These are phyloP conservation scores for Boloria selene DNA, from an alignment of 2,888 invertebrate genomes.

Conservation along the genomic window DNA sequence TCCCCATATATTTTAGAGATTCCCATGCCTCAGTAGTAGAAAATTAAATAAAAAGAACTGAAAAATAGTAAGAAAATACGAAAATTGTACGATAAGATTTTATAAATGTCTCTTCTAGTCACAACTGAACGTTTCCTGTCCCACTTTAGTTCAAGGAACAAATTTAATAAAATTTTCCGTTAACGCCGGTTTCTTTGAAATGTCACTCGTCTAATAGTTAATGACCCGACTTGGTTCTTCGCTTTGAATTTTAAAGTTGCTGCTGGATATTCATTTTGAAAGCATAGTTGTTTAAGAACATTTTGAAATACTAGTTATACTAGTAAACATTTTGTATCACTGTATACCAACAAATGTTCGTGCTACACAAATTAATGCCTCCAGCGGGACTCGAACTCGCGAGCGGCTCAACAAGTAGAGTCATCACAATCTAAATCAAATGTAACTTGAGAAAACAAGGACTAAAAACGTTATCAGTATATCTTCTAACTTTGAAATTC, in stretches of 20 bases:
- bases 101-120: conserved; percentile 1
- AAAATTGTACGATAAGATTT: background rate
- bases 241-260: conserved; percentile 12
- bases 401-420: no score
- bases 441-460: no score
- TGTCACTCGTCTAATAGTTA: conserved; percentile 21
- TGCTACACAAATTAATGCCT: no score
- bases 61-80: background rate
- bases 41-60: background rate
- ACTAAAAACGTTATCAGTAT: no score
- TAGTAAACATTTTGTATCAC: no score
- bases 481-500: no score
- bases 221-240: conserved; percentile 7
- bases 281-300: background rate
- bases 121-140: background rate
- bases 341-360: no score
- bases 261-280: background rate
- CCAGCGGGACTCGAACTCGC: no score
- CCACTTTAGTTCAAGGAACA: conserved; percentile 8
- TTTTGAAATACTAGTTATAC: background rate
- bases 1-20: no score
- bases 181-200: conserved; percentile 9
- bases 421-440: no score
- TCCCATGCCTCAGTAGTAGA: no score
- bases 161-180: conserved; percentile 25